Evolutionary conservation across 2,888 invertebrate genomes (phyloP), one percentile per base, ranked within the genome.

Genomic region (Isoperla grammatica): DNA sequence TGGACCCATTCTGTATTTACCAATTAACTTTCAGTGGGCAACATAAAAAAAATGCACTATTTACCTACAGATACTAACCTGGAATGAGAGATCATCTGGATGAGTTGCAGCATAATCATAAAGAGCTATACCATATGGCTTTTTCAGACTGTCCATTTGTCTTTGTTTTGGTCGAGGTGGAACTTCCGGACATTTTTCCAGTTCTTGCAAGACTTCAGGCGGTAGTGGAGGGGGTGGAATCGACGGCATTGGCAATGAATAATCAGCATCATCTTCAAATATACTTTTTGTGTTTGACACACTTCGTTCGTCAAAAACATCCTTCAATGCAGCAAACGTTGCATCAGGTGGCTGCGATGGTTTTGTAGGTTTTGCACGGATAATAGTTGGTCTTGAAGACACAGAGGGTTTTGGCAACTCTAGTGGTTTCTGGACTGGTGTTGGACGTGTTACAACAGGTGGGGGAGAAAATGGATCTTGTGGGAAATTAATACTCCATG

Each of bases 211-310:
- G 60, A 65, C 65, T 53, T 76, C 73, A 17, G 74, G 72, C 1
- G 89, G 88, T 2, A 87, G 88, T 45, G 87, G 85, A 1, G 90
- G 90, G 2, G 90, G 88, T 6, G 90, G 88, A 65, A 86, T 79
- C 42, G 80, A 81, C 8, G 90, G 90, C 89, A 90, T 90, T 0
- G 90, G 90, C 0, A 85, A 87, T 19, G 87, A 87, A 1, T 65
- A 59, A 17, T 64, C 62, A 13, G 39, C 54, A 23, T 64, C 64
- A 29, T 59, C 55, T 12, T 50, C 29, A 29, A 59, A 62, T 22
- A 48, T 56, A 74, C 72, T 63, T 65, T 71, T 60, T 65, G 71
- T 40, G 11, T 39, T 15, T 22, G 12, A n/a, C 12, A 20, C 13
- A 40, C 50, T 48, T 37, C 56, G 61, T 15, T 67, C 65, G 42